These are phyloP conservation scores for Drosophila yooni DNA, from an alignment of 2,888 invertebrate genomes.

Conservation along the genomic window DNA sequence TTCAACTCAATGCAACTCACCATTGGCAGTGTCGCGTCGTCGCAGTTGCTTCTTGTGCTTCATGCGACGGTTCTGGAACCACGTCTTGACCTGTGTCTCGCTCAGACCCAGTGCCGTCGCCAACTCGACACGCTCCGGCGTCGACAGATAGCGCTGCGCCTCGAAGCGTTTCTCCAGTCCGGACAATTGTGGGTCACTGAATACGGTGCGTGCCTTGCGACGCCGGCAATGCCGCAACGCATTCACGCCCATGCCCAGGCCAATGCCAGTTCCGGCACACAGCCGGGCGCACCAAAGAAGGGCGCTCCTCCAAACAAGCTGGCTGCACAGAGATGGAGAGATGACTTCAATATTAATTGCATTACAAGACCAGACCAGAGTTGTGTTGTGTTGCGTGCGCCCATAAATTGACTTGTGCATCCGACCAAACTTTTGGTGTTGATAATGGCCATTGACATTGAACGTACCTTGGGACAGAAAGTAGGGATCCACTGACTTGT, in stretches of 20 bases:
- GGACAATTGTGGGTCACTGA: slow-evolving; percentile 92
- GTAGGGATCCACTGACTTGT: slow-evolving; percentile 90
- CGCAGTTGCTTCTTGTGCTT: slow-evolving; percentile 96
- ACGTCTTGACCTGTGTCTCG: slow-evolving; percentile 98
- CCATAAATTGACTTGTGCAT: slow-evolving; percentile 41
- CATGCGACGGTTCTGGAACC: slow-evolving; percentile 99
- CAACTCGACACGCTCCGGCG: slow-evolving; percentile 97
- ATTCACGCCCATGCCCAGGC: slow-evolving; percentile 85
- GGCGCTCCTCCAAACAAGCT: slow-evolving; percentile 84
- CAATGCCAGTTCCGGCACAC: slow-evolving; percentile 84
- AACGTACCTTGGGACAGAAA: slow-evolving; percentile 89
- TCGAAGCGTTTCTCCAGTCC: slow-evolving; percentile 98
- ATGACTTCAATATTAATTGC: slow-evolving; percentile 54
- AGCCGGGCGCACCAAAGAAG: slow-evolving; percentile 83
- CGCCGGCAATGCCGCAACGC: slow-evolving; percentile 97
- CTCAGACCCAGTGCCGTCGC: slow-evolving; percentile 96
- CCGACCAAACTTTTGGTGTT: slow-evolving; percentile 72
- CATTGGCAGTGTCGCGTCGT: slow-evolving; percentile 83
- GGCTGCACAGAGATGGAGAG: slow-evolving; percentile 53
- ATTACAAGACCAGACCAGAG: slow-evolving; percentile 40
- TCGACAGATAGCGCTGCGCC: slow-evolving; percentile 95
- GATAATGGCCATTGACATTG: slow-evolving; percentile 63
- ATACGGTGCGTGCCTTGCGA: slow-evolving; percentile 97
- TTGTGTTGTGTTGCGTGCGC: slow-evolving; percentile 10
- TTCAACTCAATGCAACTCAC: slow-evolving; percentile 66